Evolutionary conservation across 1,140 invertebrate genomes (phyloP), one percentile per base, ranked within the genome.

Genomic region (Trichogramma pretiosum): DNA sequence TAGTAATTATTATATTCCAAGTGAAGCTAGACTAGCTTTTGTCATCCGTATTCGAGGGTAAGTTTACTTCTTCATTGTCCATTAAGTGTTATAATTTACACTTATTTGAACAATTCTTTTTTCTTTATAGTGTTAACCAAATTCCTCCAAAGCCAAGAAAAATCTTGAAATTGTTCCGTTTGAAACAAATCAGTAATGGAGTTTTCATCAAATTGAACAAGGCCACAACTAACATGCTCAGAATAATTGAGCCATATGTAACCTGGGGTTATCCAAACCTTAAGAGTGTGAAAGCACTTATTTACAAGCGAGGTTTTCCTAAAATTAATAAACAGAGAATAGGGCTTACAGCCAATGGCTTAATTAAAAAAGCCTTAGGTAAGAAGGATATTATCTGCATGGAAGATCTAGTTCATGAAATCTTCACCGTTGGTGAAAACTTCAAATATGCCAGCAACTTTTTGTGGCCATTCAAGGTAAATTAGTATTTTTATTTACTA

Each of bases 401-500:
- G 41, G 97, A 99, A 75, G 97, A 99, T 77, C 82, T 99, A 64
- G 90, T 99, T 47, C 95, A 99, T 65, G 94, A 99, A 78, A 84
- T 98, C 61, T 89, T 85, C 72, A 96, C 90, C 14, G 89, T 93
- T 64, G 93, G 93, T 28, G 70, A 77, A 5, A 84, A 89, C 60
- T 98, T 98, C 78, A 96, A 98, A 75, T 85, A 88, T 60, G 96
- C 89, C 41, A 89, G 89, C 58, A 98, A 98, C 78, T 99, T 97
- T 82, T 74, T 99, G 57, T 99, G 96, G 95, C 93, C 93, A 30
- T 99, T 99, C 78, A 98, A 98, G 75, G 80, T 53, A 45, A 18
- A 26, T 19, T 26, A 14, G 30, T 30, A 28, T 40, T 13, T 43
- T 44, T 2, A 22, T 36, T n/a, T 34, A 52, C n/a, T n/a, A n/a